A percentile compares a stretch with the other conserved stretches of the same genome.
Evolutionary conservation across 2,113 vertebrate genomes (phyloP).

Genomic region (Oreocharis arfaki): DNA sequence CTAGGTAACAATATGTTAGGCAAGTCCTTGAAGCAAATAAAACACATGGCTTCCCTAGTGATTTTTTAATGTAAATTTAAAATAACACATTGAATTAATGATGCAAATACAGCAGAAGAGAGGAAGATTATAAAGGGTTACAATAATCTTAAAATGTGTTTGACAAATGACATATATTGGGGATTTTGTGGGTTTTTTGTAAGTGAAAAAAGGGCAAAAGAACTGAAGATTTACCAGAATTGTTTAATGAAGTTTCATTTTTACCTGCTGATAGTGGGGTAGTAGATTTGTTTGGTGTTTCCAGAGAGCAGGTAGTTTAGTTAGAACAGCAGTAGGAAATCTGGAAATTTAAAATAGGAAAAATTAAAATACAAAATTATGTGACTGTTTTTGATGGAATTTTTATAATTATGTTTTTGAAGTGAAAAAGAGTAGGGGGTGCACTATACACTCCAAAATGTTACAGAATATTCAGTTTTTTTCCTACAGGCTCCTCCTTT

Average conservation of each 20-base stretch:
- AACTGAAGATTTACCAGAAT: background rate
- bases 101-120: background rate
- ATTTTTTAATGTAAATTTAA: background rate
- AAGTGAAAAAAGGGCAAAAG: background rate
- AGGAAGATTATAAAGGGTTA: background rate
- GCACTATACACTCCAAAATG: background rate
- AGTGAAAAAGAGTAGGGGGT: background rate
- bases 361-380: background rate
- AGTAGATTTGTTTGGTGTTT: background rate
- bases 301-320: background rate
- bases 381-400: background rate
- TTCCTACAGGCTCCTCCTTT: constrained; percentile 81
- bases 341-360: too few species aligned
- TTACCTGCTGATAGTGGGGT: background rate
- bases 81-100: background rate
- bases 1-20: background rate
- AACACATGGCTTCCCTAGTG: background rate
- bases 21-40: background rate
- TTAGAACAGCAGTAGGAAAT: background rate
- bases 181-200: background rate
- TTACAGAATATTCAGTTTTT: background rate
- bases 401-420: background rate
- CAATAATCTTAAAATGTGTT: background rate
- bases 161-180: background rate
- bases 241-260: background rate